Evolutionary conservation across 2,797 vertebrate species (phyloP).

Genomic region (Numenius phaeopus): DNA sequence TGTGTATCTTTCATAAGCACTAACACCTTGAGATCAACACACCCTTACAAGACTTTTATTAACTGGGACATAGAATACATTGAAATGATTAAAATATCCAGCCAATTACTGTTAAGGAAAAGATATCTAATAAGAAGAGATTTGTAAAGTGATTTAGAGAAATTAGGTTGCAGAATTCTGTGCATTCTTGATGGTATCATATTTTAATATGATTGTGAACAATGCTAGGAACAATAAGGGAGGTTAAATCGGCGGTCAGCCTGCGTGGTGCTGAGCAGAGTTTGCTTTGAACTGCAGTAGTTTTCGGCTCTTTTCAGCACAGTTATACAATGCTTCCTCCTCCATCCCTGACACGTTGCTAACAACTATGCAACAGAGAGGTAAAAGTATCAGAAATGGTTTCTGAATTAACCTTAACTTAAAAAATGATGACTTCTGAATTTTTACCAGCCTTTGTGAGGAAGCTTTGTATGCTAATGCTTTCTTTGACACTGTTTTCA

Average conservation of each 20-base stretch:
- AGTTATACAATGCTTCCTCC: neutral
- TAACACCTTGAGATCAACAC: neutral
- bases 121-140: neutral
- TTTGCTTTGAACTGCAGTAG: neutral
- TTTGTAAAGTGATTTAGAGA: neutral
- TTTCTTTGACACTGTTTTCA: neutral
- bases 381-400: neutral
- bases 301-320: neutral
- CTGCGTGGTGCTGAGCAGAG: accelerated
- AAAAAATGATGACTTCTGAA: neutral
- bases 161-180: neutral
- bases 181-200: neutral
- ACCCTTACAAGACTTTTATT: neutral
- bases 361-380: neutral
- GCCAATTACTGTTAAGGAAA: neutral
- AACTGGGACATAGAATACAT: neutral
- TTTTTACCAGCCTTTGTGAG: neutral
- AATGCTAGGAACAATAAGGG: neutral
- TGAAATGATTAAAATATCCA: neutral
- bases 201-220: neutral
- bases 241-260: neutral
- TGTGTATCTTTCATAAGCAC: neutral
- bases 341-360: neutral
- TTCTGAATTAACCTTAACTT: neutral
- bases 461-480: neutral